Conservation (phyloP, 2,797 vertebrate genomes). For the Sandelia bainsii region DNA sequence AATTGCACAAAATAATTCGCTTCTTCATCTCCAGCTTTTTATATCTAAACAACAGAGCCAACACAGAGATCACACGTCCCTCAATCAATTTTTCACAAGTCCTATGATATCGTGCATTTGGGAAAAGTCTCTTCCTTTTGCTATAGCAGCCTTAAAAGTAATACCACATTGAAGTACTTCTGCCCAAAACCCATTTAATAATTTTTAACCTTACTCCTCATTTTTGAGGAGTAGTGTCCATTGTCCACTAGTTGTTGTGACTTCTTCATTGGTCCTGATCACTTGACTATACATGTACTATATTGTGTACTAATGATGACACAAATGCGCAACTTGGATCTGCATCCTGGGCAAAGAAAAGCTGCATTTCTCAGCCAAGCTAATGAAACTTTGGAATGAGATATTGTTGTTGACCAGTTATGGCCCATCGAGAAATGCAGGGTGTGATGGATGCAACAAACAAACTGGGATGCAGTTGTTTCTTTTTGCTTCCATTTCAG, state of each 20-base stretch:
- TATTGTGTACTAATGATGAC: not conserved
- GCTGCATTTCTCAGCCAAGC: not conserved
- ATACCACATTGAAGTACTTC: not conserved
- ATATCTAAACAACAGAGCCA: no score
- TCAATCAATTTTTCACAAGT: no score
- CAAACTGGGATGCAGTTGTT: no score
- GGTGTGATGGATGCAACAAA: not conserved
- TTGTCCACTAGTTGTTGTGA: no score
- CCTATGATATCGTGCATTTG: no score
- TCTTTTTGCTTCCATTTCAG: slow-evolving; percentile 10
- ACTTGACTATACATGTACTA: no score
- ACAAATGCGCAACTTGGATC: not conserved
- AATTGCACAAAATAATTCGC: not conserved
- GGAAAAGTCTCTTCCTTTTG: not conserved
- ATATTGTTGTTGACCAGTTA: not conserved
- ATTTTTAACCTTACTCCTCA: no score
- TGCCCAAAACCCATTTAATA: no score
- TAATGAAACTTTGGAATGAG: not conserved
- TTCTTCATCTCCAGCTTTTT: no score
- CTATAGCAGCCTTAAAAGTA: not conserved
- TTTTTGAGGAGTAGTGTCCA: no score
- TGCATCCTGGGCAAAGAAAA: not conserved
- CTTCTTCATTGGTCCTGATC: not conserved
- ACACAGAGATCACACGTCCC: no score
- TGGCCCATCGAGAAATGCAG: not conserved